phyloP scores from a whole-genome alignment of 2,888 invertebrate species.

The Orthosia gothica region DNA sequence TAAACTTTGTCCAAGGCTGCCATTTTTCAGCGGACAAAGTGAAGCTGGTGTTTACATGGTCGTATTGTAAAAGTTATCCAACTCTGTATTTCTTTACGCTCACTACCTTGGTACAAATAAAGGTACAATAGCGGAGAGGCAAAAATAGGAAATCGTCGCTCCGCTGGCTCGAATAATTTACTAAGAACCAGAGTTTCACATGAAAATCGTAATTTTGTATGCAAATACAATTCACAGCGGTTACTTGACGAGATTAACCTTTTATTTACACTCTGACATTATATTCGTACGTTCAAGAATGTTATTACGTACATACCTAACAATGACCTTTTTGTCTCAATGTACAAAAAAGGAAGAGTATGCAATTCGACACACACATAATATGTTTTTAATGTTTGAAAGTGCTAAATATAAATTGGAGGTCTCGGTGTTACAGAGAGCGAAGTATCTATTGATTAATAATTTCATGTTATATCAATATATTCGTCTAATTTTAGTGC shows the following conservation, averaged over 20 bases:
- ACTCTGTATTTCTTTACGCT: slow-evolving; percentile 83
- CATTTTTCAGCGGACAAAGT: slow-evolving; percentile 41
- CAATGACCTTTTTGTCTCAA: slow-evolving; percentile 64
- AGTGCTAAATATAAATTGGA: slow-evolving; percentile 24
- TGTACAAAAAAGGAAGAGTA: slow-evolving; percentile 54
- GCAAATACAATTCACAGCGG: slow-evolving; percentile 85
- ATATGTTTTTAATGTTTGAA: slow-evolving; percentile 29
- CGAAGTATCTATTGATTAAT: slow-evolving; percentile 2
- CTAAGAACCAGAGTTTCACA: slow-evolving; percentile 86
- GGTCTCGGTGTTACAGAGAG: slow-evolving; percentile 11
- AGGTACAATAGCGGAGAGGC: slow-evolving; percentile 85
- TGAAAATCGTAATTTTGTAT: slow-evolving; percentile 89
- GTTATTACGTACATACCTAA: slow-evolving; percentile 55
- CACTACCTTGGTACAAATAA: slow-evolving; percentile 87
- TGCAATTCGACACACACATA: slow-evolving; percentile 31
- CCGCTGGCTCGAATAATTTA: slow-evolving; percentile 89
- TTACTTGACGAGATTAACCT: slow-evolving; percentile 77
- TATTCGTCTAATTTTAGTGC: neutral
- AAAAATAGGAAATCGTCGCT: slow-evolving; percentile 90
- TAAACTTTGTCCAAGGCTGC: slow-evolving; percentile 13
- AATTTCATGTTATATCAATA: neutral
- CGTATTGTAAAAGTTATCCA: slow-evolving; percentile 74
- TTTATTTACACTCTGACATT: slow-evolving; percentile 74
- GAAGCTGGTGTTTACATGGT: slow-evolving; percentile 47
- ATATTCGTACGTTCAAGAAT: slow-evolving; percentile 64